Base-by-base conservation (phyloP, 2,797 vertebrate species). In the Melanotaenia boesemani region DNA sequence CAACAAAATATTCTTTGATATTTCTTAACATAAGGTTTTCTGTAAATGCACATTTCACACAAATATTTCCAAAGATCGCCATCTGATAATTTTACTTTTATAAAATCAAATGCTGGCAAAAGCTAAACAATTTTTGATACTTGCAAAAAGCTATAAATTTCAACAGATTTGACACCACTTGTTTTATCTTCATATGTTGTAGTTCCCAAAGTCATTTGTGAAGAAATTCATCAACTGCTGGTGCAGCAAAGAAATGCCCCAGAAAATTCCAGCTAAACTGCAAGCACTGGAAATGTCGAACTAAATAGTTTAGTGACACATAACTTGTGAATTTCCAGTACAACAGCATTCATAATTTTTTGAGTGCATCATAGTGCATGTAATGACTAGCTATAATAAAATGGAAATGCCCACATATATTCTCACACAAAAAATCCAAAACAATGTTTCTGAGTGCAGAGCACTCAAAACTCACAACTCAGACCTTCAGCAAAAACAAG, bases 401-500 rank as follows among this genome's bases (percentile, higher is more conserved):
- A 36, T 22, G 32, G 39, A 32, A 28, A 13, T 12, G 50, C 22
- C 28, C 4, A 28, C 2, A 69, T 6, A 61, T 4, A n/a, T 52
- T 32, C 8, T 24, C 22, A 28, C 10, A 12, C 12, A 39, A 13
- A 7, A 60, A 60, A 24, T 7, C 2, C 1, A 16, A 48, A 79
- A 67, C 56, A 58, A 12, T 67, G 63, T 62, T 61, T 56, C 63
- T 36, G 52, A 72, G 37, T 63, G 18, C 82, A 28, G 11, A 67
- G 50, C 62, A 36, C 52, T 79, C 67, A 20, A 46, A 46, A 46
- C 15, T 74, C 34, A 72, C 52, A 71, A 83, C 58, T 26, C 52
- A 2, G 39, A 55, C 72, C 56, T 44, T 48, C 83, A 77, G 79
- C 76, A 85, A 81, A 86, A 92, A 90, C 88, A 81, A 64, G 82